Base-by-base conservation (phyloP, 2,113 vertebrate genomes). In the Prunella himalayana region DNA sequence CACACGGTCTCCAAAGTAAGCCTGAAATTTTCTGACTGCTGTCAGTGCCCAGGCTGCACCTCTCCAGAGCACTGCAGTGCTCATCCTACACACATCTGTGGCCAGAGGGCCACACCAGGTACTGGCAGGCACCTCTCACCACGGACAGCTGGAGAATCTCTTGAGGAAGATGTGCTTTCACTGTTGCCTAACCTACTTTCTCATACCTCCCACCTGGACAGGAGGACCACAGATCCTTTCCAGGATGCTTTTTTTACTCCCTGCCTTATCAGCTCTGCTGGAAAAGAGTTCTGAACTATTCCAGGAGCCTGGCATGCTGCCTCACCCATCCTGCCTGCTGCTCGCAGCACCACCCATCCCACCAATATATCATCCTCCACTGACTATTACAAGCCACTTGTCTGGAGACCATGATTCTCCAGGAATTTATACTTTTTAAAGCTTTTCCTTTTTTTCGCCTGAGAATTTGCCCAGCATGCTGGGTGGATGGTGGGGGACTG, bases 381-480 rank as follows among this genome's bases (percentile, higher is more conserved):
- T 15, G 16, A 68, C 19, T 72, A 15, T 35, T 59, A 82, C 41
- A 86, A 90, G 60, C 8, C 47, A 45, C 12, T 54, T 65, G 18
- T 73, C 25, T 51, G 47, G 14, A 77, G 19, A 47, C 31, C 31
- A 12, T 80, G 92, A 44, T 73, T 90, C 54, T 70, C 21, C 44
- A 80, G 28, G 10, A 35, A 37, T 21, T 77, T 61, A 35, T 6
- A 42, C 13, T n/a, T 86, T 76, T 41, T 42, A 28, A 61, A 39
- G 31, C 11, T 82, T 86, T 88, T 70, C 50, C 37, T 37, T 37
- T 37, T 37, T 37, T 37, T 37, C 37, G 41, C 17, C 1, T 0
- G 53, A 75, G 33, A 90, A 16, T 33, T 81, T 82, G 20, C 9
- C 23, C 17, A 0, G 0, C 1, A 0, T 1, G 0, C 25, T 2